phyloP scores from a whole-genome alignment of 2,797 vertebrate genomes.

The Oryzias dopingdopingensis region DNA sequence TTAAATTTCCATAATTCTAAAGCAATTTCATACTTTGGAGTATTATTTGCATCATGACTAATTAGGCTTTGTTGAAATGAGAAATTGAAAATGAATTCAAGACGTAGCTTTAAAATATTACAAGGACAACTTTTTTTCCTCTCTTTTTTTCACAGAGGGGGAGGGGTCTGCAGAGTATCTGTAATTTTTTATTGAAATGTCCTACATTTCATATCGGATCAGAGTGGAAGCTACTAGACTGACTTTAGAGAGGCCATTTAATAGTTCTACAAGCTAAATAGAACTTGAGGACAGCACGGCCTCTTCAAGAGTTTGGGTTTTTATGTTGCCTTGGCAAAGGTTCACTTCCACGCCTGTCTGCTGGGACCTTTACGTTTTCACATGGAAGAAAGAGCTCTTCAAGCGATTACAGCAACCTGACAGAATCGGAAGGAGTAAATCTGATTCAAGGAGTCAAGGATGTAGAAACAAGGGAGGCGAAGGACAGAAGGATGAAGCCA shows the following conservation, averaged over 20 bases:
- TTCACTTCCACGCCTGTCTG: slow-evolving; percentile 43
- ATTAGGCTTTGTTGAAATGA: slow-evolving; percentile 7
- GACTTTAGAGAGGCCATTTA: slow-evolving; percentile 6
- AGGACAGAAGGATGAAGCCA: slow-evolving; percentile 32
- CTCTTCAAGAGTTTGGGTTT: slow-evolving; percentile 24
- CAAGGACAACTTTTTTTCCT: not conserved
- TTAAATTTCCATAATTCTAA: not conserved
- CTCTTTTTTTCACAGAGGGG: too few relatives aligned
- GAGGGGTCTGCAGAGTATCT: too few relatives aligned
- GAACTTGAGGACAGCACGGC: slow-evolving; percentile 2
- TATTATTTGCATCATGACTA: slow-evolving; percentile 1
- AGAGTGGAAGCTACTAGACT: too few relatives aligned
- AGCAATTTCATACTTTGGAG: not conserved
- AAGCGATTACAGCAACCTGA: slow-evolving; percentile 47
- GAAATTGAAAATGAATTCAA: slow-evolving; percentile 13
- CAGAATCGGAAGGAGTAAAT: slow-evolving; percentile 53
- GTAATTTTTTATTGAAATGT: too few relatives aligned
- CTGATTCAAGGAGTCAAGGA: slow-evolving; percentile 29
- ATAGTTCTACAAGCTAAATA: slow-evolving; percentile 11
- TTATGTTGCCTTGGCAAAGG: slow-evolving; percentile 43
- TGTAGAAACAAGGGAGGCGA: slow-evolving; percentile 28
- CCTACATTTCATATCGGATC: too few relatives aligned
- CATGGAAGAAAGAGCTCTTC: slow-evolving; percentile 36
- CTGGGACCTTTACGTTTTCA: slow-evolving; percentile 33
- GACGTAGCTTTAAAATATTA: slow-evolving; percentile 2